Evolutionary conservation across 2,797 vertebrate species (phyloP).

Genomic region (Chelon auratus): DNA sequence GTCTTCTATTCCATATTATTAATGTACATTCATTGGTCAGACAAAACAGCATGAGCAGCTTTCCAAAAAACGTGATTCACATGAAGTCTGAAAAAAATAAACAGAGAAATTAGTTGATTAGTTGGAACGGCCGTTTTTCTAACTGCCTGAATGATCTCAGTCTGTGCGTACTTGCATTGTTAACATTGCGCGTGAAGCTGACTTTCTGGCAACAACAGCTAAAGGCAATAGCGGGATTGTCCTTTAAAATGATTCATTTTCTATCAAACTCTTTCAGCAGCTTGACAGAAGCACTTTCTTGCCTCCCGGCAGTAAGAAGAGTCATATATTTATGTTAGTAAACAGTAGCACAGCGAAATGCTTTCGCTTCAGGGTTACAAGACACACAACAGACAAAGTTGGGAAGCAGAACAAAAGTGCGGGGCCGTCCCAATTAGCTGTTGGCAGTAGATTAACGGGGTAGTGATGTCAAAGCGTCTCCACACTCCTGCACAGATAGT

Average conservation of each 20-base stretch:
- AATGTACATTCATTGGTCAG: too few species aligned
- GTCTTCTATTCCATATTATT: too few species aligned
- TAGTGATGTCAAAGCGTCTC: slow-evolving; percentile 62
- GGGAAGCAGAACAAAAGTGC: slow-evolving; percentile 56
- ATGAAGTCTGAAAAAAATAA: too few species aligned
- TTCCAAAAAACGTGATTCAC: neutral
- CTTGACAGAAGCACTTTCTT: slow-evolving; percentile 2
- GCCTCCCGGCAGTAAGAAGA: slow-evolving; percentile 13
- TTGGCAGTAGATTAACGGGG: slow-evolving; percentile 77
- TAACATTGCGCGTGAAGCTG: neutral
- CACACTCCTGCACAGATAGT: slow-evolving; percentile 67
- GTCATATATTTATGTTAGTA: slow-evolving; percentile 38
- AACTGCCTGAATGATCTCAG: neutral
- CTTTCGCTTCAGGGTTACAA: slow-evolving; percentile 63
- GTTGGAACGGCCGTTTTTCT: neutral
- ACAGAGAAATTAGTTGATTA: neutral
- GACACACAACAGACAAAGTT: slow-evolving; percentile 54
- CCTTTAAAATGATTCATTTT: neutral
- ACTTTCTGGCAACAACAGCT: neutral
- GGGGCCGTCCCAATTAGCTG: slow-evolving; percentile 73
- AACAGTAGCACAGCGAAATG: slow-evolving; percentile 38
- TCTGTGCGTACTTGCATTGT: neutral
- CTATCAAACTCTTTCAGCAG: slow-evolving; percentile 1
- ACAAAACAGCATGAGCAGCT: neutral
- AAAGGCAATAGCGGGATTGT: neutral